Evolutionary conservation across 2,888 invertebrate species (phyloP), one percentile per base, ranked within the genome.

Genomic region (Diploptera punctata): DNA sequence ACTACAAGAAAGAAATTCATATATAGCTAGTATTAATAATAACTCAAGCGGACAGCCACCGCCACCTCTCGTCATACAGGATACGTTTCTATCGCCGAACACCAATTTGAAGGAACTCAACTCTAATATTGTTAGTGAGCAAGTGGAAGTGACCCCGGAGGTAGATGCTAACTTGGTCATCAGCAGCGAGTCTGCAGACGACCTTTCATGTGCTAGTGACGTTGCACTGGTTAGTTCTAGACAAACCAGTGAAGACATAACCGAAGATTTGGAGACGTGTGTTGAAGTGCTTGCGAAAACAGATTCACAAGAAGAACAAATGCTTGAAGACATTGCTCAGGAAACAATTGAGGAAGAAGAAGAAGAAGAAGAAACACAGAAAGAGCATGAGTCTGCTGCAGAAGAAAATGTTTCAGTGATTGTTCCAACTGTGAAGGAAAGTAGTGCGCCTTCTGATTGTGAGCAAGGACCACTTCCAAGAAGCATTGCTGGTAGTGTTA

Each of bases 1-100:
- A 78, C 83, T 88, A 47, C 86, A 87, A 75, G 89, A 88, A 77
- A 86, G 87, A 77, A 84, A 86, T 78, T 87, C 87, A 81, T 88
- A 86, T 77, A 83, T 88, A 71, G 85, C 87, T 3, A 84, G 85
- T 69, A 80, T 88, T 72, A 88, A 87, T 77, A 62, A 47, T 21
- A 38, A 1, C 13, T 3, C 47, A 19, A 26, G 16, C 21, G 9
- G 7, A n/a, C 57, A 1, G n/a, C 31, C 54, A 13, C 24, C 33
- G 1, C 24, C 33, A 1, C 44, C 49, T 7, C n/a, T 29, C 2
- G n/a, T 31, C 13, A 57, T 52, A 16, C 31, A 54, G 4, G 60
- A 49, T 24, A 38, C 52, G 0, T 65, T 52, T 10, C 43, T 52
- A 24, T 33, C 33, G 33, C 33, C 33, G 33, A 33, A 33, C 5